Evolutionary conservation across 2,113 vertebrate species (phyloP).

Genomic region (Notarius quadriscutis): DNA sequence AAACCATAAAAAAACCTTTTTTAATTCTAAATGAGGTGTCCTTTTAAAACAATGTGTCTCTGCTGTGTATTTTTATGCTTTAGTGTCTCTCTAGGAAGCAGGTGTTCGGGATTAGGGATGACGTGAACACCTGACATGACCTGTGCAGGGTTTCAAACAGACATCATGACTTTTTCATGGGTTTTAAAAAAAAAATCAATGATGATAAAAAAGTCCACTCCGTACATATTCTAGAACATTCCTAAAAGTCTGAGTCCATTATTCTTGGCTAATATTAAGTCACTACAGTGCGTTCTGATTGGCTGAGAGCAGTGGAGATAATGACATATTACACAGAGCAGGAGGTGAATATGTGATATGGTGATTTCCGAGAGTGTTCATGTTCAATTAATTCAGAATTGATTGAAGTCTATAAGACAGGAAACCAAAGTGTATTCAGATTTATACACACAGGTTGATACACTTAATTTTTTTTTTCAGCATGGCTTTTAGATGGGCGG

Average conservation of each 20-base stretch:
- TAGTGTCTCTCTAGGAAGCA: not conserved
- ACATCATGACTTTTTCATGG: not conserved
- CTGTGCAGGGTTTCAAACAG: not conserved
- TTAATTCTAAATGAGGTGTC: not conserved
- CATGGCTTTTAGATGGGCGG: too few relatives aligned
- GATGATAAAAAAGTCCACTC: not conserved
- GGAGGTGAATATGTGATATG: not conserved
- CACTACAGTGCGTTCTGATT: not conserved
- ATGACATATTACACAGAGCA: not conserved
- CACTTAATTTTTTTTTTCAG: not conserved
- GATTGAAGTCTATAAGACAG: not conserved
- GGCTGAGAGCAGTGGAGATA: not conserved
- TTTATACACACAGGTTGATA: too few relatives aligned
- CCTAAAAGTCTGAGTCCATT: not conserved
- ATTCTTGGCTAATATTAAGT: not conserved
- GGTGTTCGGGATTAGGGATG: not conserved
- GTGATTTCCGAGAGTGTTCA: not conserved
- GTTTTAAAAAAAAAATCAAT: not conserved
- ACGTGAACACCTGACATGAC: conserved; percentile 5
- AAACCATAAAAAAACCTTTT: not conserved
- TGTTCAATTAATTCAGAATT: not conserved
- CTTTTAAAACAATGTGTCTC: not conserved
- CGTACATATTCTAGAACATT: not conserved
- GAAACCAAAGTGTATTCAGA: not conserved
- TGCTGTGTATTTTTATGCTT: not conserved